Conservation (phyloP, 2,797 vertebrate species). For the Bradypodion pumilum region DNA sequence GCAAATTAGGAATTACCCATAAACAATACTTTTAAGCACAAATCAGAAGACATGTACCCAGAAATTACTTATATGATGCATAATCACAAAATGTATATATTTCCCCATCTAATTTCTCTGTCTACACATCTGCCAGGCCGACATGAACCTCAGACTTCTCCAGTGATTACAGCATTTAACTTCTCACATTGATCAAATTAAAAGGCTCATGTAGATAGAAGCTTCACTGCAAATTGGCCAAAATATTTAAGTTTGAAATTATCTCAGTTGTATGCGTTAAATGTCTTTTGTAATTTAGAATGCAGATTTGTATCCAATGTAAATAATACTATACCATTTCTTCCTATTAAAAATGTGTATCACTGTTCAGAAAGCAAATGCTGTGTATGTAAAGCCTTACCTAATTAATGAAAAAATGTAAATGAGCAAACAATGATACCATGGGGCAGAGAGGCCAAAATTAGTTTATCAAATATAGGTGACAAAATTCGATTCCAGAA, state of each 20-base stretch:
- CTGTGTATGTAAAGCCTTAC: neutral
- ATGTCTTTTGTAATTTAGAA: neutral
- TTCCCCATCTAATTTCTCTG: neutral
- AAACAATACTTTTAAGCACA: neutral
- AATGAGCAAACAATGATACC: neutral
- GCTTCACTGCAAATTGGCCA: neutral
- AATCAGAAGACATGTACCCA: neutral
- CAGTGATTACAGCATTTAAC: neutral
- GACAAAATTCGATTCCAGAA: neutral
- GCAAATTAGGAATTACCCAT: neutral
- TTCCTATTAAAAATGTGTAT: neutral
- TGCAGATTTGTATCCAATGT: neutral
- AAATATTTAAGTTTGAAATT: conserved; percentile 13
- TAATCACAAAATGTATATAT: neutral
- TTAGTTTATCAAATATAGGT: too few relatives aligned
- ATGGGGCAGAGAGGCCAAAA: neutral
- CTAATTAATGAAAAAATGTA: neutral
- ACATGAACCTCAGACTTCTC: neutral
- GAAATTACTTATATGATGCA: neutral
- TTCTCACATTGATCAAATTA: neutral
- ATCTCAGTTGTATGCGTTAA: neutral
- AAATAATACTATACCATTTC: neutral
- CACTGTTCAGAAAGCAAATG: neutral
- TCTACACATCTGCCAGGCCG: neutral
- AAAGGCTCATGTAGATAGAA: neutral